Conservation (phyloP, 1,140 invertebrate species). For the Dolichoris vasculosae region DNA sequence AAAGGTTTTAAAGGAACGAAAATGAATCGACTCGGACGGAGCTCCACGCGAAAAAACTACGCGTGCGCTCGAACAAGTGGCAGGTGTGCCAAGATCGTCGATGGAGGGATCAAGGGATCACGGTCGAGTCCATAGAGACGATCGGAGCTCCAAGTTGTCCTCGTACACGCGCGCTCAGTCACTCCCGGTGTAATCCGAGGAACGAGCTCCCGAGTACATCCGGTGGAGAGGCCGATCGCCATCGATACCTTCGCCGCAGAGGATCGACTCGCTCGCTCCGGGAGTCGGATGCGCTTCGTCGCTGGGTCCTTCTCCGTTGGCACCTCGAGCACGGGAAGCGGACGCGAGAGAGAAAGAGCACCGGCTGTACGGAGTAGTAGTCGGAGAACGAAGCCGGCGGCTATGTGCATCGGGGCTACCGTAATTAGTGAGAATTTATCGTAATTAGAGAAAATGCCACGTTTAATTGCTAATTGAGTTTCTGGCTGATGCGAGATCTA, state of each 20-base stretch:
- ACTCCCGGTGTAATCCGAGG: constrained; percentile 63
- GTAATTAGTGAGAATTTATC: constrained; percentile 78
- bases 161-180: background rate
- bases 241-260: constrained; percentile 67
- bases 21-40: too few species aligned
- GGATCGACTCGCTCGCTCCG: background rate
- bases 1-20: too few species aligned
- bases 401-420: constrained; percentile 64
- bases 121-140: too few species aligned
- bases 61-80: background rate
- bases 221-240: constrained; percentile 63
- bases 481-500: constrained; percentile 78
- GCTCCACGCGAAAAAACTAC: background rate
- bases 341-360: constrained; percentile 39
- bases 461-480: constrained; percentile 81
- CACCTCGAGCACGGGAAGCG: constrained; percentile 55
- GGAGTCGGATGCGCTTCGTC: constrained; percentile 66
- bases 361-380: constrained; percentile 4
- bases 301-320: too few species aligned
- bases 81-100: background rate
- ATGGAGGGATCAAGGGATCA: too few species aligned
- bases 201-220: constrained; percentile 59
- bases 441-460: constrained; percentile 80
- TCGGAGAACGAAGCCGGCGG: constrained; percentile 42
- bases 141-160: background rate